Base-by-base conservation (phyloP, 2,888 invertebrate species). In the Melanchra persicariae region DNA sequence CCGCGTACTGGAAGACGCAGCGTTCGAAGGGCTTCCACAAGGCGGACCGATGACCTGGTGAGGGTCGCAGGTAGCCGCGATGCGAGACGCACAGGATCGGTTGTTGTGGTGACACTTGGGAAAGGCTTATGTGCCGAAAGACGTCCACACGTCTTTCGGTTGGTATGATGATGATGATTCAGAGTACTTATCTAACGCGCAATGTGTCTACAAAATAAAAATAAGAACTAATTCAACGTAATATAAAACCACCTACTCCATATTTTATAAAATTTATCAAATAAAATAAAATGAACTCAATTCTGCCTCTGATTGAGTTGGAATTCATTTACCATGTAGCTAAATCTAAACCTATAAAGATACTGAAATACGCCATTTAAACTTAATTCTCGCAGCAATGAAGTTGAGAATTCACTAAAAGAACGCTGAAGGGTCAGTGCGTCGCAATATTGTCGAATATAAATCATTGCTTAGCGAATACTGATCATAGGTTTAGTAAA, bases 391-490 rank as follows among this genome's bases (percentile, higher is more conserved):
- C 0, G 6, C 0, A 2, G 43, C 5, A 43, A 54, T 66, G 34
- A 66, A 58, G 66, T 74, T 24, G 22, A 62, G n/a, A 66, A 54
- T 66, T n/a, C 9, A 58, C 22, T 47, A 43, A 7, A 47, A 7
- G 8, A 57, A 52, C 17, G 84, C 15, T 8, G 34, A 43, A 34
- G 43, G 43, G 30, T 85, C 87, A 87, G 84, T 85, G 84, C 85
- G 84, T 87, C 77, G 88, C 81, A 88, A 87, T n/a, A n/a, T n/a
- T n/a, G n/a, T n/a, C n/a, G n/a, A 89, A 82, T 87, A 88, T 90
- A 90, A 90, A 90, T 90, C 89, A 90, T 84, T 85, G 87, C 47
- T 51, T 68, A 55, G 71, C 15, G 65, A 58, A 61, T 55, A 54
- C 62, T 40, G 22, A 45, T 6, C 15, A 43, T 19, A 15, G 30